Base-by-base conservation (phyloP, 1,140 invertebrate genomes). In the Contarinia nasturtii region DNA sequence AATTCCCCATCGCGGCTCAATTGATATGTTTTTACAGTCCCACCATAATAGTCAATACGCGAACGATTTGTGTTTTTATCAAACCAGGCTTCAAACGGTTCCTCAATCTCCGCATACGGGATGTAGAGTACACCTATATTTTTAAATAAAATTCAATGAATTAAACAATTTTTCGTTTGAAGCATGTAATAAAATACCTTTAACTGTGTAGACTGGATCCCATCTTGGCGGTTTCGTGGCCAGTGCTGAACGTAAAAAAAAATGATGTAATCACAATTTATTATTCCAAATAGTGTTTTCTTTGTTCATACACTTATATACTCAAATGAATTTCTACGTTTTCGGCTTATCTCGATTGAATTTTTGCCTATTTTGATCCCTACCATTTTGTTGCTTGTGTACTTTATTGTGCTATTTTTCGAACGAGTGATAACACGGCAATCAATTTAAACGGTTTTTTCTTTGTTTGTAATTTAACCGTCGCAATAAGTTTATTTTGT, bases 1-100 rank as follows among this genome's bases (percentile, higher is more conserved):
- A 70, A 85, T 2, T 65, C 49, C 14, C 74, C 75, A n/a, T 70
- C 53, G 2, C 70, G 60, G 1, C 72, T 65, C 12, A 88, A 57
- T 63, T 92, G 87, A 58, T 85, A 86, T 0, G 87, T 93, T 63
- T 88, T 83, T 1, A 88, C 85, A 79, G 91, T 86, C 19, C 85
- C 85, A 54, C 85, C 85, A 69, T 96, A 97, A 57, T 94, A 97
- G 67, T 96, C 91, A 51, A 96, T 90, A 48, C 92, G 74, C 45
- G 87, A 92, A 43, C 70, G 72, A 48, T 76, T 77, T 50, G 73
- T 74, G 12, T 70, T 67, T 4, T 65, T 70, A 68, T 95, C 87
- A 49, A 65, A 92, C 77, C 83, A 95, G 15, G 86, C 87, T 57
- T 76, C 79, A 60, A 96, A 92, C 4, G 90, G 88, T 62, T 88